Conservation (phyloP, 1,140 invertebrate genomes). For the Drosophila melanica region DNA sequence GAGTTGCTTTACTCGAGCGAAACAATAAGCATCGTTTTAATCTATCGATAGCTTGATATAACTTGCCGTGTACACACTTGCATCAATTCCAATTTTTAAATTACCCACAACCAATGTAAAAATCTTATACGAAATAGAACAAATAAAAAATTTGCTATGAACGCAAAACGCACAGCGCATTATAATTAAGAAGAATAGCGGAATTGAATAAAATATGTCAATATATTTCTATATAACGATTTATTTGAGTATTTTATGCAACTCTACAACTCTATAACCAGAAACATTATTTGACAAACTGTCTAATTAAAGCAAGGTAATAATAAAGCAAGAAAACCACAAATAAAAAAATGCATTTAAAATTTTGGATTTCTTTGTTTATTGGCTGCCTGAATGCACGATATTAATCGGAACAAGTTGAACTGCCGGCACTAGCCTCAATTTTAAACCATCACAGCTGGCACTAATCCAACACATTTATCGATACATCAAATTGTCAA, state of each 20-base stretch:
- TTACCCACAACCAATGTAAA: neutral
- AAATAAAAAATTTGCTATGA: no score
- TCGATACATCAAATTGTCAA: constrained; percentile 6
- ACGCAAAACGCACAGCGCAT: neutral
- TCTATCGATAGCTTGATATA: neutral
- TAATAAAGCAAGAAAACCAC: no score
- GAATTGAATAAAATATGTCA: no score
- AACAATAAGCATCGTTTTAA: neutral
- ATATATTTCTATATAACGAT: no score
- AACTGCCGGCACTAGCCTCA: neutral
- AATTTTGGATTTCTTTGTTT: neutral
- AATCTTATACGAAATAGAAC: neutral
- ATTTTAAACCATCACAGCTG: neutral
- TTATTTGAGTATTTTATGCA: no score
- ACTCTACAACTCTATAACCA: no score
- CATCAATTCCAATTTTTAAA: neutral
- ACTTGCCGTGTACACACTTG: neutral
- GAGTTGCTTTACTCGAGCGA: neutral
- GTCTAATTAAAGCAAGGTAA: no score
- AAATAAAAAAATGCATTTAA: no score
- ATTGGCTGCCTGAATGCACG: neutral
- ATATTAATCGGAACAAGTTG: neutral
- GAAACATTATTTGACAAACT: no score
- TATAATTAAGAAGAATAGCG: neutral
- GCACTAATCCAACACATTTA: neutral